These are phyloP conservation scores for Enteromius treurensis DNA, from an alignment of 2,797 vertebrate species.

Conservation along the genomic window DNA sequence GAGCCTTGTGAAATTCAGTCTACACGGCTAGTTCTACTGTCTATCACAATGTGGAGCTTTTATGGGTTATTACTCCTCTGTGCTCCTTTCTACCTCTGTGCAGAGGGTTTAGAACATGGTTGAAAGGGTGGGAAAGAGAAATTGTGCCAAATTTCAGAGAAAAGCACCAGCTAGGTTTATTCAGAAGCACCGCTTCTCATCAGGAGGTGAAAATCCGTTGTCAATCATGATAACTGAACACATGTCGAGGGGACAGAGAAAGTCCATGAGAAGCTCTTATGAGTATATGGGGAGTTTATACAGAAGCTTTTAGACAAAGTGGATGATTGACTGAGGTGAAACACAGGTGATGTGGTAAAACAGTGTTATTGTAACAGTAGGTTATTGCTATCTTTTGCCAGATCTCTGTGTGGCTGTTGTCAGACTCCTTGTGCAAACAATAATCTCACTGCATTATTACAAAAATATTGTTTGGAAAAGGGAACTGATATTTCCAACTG, in stretches of 20 bases:
- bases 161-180: background rate
- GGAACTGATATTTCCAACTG: no score
- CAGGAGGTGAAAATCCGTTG: background rate
- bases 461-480: no score
- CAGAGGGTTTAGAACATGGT: background rate
- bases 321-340: background rate
- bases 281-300: background rate
- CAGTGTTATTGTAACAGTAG: no score
- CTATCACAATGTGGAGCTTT: constrained; percentile 14
- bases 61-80: constrained; percentile 24
- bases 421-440: no score
- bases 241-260: background rate
- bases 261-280: background rate
- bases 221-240: constrained; percentile 13
- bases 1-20: constrained; percentile 19
- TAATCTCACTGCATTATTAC: no score
- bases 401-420: no score
- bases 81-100: background rate
- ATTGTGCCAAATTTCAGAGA: background rate
- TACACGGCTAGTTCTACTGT: background rate
- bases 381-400: no score
- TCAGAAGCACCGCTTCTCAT: background rate
- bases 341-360: background rate
- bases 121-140: constrained; percentile 1
- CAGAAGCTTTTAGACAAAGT: background rate